Conservation (phyloP, 2,113 vertebrate genomes). For the Alectura lathami region DNA sequence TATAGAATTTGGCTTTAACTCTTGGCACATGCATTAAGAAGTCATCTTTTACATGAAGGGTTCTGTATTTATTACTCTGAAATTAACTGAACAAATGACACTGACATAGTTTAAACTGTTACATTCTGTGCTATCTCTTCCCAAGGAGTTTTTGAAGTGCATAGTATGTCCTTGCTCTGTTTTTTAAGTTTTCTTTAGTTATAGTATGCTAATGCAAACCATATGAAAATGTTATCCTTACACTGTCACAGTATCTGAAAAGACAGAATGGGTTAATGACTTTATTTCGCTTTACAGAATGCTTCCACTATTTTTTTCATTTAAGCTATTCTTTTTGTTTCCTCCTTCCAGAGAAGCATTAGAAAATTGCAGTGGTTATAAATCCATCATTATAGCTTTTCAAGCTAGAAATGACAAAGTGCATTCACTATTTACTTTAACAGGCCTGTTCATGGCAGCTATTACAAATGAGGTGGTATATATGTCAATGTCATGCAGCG, state of each 20-base stretch:
- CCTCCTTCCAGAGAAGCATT: background rate
- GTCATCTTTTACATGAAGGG: background rate
- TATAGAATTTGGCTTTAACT: background rate
- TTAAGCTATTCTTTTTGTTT: background rate
- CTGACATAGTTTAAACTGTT: background rate
- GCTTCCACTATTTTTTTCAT: background rate
- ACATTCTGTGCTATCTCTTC: background rate
- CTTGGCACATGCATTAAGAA: background rate
- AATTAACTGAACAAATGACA: background rate
- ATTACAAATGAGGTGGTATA: constrained; percentile 18
- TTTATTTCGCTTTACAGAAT: constrained; percentile 9
- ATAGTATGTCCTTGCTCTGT: background rate
- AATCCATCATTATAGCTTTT: constrained; percentile 45
- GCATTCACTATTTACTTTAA: constrained; percentile 14
- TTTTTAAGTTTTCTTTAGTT: constrained; percentile 3
- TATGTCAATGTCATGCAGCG: background rate
- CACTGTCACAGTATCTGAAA: background rate
- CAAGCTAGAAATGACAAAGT: constrained; percentile 52
- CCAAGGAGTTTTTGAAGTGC: background rate
- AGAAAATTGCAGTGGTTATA: constrained; percentile 9
- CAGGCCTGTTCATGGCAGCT: background rate
- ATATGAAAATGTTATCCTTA: background rate
- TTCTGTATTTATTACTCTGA: background rate
- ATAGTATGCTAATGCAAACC: background rate
- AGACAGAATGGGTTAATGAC: background rate